A percentile compares a stretch with the other conserved stretches of the same genome.
These are phyloP conservation scores for Columbina picui DNA, from an alignment of 2,113 vertebrate species.

Conservation along the genomic window DNA sequence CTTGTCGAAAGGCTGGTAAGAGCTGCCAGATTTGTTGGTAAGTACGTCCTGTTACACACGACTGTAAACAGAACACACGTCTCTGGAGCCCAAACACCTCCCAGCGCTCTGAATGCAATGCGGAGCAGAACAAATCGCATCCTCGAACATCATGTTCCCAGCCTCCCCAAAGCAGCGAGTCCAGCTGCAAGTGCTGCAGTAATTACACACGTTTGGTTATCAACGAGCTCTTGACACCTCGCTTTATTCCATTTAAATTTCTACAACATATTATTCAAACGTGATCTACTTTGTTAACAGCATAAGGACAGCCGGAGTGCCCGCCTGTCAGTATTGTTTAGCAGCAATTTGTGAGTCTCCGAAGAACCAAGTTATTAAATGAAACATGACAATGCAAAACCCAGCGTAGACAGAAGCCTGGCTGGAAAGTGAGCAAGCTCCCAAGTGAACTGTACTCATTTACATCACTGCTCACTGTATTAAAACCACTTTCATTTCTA, in stretches of 20 bases:
- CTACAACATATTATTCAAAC: not conserved
- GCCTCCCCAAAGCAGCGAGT: constrained; percentile 33
- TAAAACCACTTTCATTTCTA: constrained; percentile 15
- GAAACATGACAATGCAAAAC: constrained; percentile 15
- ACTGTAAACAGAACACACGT: constrained; percentile 29
- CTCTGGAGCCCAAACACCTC: constrained; percentile 19
- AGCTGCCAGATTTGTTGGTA: not conserved
- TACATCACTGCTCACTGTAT: not conserved
- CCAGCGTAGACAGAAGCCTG: not conserved
- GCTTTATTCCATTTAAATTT: constrained; percentile 5
- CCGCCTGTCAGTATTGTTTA: constrained; percentile 10
- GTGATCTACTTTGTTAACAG: not conserved
- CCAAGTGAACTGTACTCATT: not conserved
- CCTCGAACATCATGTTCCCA: constrained; percentile 53
- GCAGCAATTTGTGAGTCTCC: not conserved
- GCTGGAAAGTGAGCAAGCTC: constrained; percentile 48
- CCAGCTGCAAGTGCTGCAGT: constrained; percentile 34
- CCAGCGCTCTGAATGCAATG: not conserved
- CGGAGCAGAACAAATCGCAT: constrained; percentile 25
- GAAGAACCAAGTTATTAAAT: constrained; percentile 13
- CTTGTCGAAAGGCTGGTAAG: not conserved
- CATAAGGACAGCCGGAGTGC: not conserved
- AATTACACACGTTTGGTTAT: constrained; percentile 39
- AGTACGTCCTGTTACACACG: constrained; percentile 14
- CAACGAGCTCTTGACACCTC: not conserved